These are phyloP conservation scores for Amitus sp. DNA, from an alignment of 2,888 invertebrate genomes.

Conservation along the genomic window DNA sequence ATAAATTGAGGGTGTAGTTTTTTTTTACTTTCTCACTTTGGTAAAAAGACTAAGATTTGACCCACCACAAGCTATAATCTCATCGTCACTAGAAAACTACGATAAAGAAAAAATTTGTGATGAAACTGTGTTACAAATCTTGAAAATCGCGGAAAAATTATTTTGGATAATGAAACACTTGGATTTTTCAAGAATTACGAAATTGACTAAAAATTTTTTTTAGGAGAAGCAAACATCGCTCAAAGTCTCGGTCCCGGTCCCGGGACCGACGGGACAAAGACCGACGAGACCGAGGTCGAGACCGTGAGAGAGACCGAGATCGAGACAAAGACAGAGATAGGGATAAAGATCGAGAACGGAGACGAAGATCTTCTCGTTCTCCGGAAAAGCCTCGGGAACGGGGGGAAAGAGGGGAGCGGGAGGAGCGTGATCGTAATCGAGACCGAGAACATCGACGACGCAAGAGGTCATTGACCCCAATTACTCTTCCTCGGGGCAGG, in stretches of 20 bases:
- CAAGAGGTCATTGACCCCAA: constrained; percentile 61
- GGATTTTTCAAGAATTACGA: too few relatives aligned
- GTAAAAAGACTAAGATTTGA: too few relatives aligned
- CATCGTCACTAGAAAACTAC: too few relatives aligned
- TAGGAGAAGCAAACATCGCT: constrained; percentile 66
- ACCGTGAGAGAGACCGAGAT: constrained; percentile 56
- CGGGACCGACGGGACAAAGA: constrained; percentile 70
- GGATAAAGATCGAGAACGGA: constrained; percentile 45
- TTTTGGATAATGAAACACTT: too few relatives aligned
- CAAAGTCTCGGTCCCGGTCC: constrained; percentile 65
- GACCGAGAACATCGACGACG: constrained; percentile 60
- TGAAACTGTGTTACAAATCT: too few relatives aligned
- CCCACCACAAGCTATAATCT: too few relatives aligned
- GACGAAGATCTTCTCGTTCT: constrained; percentile 56
- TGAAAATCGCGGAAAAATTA: too few relatives aligned
- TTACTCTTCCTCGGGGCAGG: constrained; percentile 64
- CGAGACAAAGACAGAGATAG: constrained; percentile 60
- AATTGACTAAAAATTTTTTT: too few relatives aligned
- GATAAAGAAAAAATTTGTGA: neutral
- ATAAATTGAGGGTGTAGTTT: too few relatives aligned
- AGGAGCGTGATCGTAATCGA: constrained; percentile 44
- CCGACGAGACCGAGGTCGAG: constrained; percentile 51
- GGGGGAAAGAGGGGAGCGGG: constrained; percentile 40
- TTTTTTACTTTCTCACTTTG: too few relatives aligned
- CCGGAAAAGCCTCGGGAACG: too few relatives aligned